Evolutionary conservation across 2,797 vertebrate species (phyloP), one percentile per base, ranked within the genome.

Genomic region (Oreortyx pictus): DNA sequence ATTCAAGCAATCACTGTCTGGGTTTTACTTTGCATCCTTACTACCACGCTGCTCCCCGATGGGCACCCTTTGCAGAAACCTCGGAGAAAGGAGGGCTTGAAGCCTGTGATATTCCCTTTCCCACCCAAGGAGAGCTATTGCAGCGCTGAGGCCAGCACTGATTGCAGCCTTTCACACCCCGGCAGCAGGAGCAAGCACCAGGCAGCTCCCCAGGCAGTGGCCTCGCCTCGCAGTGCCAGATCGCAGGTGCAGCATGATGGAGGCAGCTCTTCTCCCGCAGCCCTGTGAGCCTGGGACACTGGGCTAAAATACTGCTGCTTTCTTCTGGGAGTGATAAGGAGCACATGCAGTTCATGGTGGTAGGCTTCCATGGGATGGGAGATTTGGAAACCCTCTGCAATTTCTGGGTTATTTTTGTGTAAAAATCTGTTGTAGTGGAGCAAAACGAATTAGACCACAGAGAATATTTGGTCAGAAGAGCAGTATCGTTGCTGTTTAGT

Each of bases 31-130:
- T 7, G n/a, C 44, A 33, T 74, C n/a, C 46, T 46, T 61, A 4
- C 41, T 54, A 2, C 46, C 0, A 4, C 11, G 22, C 59, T 41
- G 50, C 43, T 90, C 54, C 54, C 5, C 14, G 39, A 41, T 27
- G 25, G 0, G 1, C 33, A 56, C 14, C 31, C 56, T 81, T 47
- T 41, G 5, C 33, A 22, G 47, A 19, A 0, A 33, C 61, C 20
- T 60, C 4, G 0, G 33, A 29, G 50, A 61, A 27, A 44, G 47
- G 73, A 83, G 61, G 19, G n/a, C 43, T 50, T 61, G 35, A 27
- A 77, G 66, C 24, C 57, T 87, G 67, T 82, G 68, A 60, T 85
- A 44, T 13, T 87, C 87, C 56, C 62, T 87, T 88, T 90, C 66
- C 78, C 0, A 0, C 61, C 65, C 54, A 47, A 62, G 86, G 75